These are phyloP conservation scores for Hyposmocoma kahamanoa DNA, from an alignment of 1,140 invertebrate species.

Conservation along the genomic window DNA sequence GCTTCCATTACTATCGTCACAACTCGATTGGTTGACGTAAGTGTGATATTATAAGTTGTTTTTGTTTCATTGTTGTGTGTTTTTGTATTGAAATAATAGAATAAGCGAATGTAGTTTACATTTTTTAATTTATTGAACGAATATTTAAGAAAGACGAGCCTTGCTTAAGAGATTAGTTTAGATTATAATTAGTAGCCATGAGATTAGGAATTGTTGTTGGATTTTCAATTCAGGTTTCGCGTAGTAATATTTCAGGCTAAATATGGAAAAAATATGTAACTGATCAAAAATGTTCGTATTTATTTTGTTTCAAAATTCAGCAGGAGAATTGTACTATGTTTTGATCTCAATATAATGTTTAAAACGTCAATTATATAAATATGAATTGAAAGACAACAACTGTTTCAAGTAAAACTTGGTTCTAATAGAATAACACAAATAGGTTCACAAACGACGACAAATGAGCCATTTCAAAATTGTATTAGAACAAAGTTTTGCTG, in stretches of 20 bases:
- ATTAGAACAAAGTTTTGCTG: too few relatives aligned
- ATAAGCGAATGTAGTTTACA: slow-evolving; percentile 38
- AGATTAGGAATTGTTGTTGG: slow-evolving; percentile 38
- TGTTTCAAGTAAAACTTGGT: too few relatives aligned
- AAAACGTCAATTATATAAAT: slow-evolving; percentile 4
- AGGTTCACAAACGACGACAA: too few relatives aligned
- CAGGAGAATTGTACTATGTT: not conserved
- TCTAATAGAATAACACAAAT: too few relatives aligned
- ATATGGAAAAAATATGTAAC: too few relatives aligned
- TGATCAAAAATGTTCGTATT: not conserved
- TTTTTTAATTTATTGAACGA: slow-evolving; percentile 62
- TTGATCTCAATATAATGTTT: not conserved
- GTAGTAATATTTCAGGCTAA: slow-evolving; percentile 15
- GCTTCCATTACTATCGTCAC: slow-evolving; percentile 56
- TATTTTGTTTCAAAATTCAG: not conserved
- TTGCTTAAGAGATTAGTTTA: slow-evolving; percentile 70
- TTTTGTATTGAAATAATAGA: slow-evolving; percentile 56
- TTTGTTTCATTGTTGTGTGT: slow-evolving; percentile 68
- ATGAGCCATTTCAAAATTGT: too few relatives aligned
- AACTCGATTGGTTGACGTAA: slow-evolving; percentile 45
- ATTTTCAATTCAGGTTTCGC: slow-evolving; percentile 43
- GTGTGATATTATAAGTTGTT: slow-evolving; percentile 70
- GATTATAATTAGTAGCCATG: slow-evolving; percentile 53
- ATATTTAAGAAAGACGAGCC: slow-evolving; percentile 70
- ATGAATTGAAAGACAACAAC: slow-evolving; percentile 44